Evolutionary conservation across 2,113 vertebrate genomes (phyloP), one percentile per base, ranked within the genome.

Genomic region (Melierax canorus): DNA sequence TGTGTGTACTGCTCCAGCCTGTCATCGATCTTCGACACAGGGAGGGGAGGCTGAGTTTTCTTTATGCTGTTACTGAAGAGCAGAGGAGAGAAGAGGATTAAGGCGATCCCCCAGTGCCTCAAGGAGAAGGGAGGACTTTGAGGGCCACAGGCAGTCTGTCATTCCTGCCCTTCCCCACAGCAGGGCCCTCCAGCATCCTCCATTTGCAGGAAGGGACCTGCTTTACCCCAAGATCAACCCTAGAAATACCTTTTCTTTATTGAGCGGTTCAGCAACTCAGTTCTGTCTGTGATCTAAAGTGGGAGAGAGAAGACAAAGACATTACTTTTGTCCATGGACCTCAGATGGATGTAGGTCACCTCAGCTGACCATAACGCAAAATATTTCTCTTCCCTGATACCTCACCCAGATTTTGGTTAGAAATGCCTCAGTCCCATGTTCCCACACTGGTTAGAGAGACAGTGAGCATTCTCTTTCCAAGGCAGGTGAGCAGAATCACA

Each of bases 1-100:
- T 99, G 98, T 1, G 99, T 98, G 88, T 99, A 99, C 97, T 99
- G 99, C 90, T 99, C 99, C 98, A 99, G 96, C 55, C 98, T 98
- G 94, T 99, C 98, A 17, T 99, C 99, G 0, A 99, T 99, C 97
- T 98, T 99, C 12, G 98, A 98, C 82, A 99, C 97, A 12, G 98
- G 97, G 18, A 98, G 85, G 11, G 98, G 98, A 4, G 98, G 94
- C 60, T 97, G 97, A 6, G 96, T 98, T 97, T 98, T 99, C 98
- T 99, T 99, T 67, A 98, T 87, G 48, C 94, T 98, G 97, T 98
- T 98, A 74, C 98, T 98, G 95, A 48, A 91, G 38, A 45, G 30
- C 11, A 85, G 38, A 48, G 39, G 30, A 74, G 22, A 71, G 22
- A 75, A 59, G 29, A 94, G 32, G 13, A 46, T 87, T 91, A 51